A percentile compares a stretch with the other conserved stretches of the same genome.
Conservation (phyloP, 2,113 vertebrate species). For the Cardinalis cardinalis region DNA sequence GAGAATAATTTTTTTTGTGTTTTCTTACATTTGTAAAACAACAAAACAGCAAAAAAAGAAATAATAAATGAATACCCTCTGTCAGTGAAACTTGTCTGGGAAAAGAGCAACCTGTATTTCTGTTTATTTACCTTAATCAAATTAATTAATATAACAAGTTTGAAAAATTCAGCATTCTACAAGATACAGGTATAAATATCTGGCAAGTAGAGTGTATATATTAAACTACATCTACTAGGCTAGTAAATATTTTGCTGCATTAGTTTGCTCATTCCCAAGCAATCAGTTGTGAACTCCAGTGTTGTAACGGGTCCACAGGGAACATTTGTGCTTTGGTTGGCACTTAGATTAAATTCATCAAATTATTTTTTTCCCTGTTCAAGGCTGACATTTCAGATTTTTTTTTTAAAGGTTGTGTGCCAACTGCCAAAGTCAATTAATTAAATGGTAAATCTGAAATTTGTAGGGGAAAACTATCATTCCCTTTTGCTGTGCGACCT, state of each 20-base stretch:
- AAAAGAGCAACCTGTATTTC: background rate
- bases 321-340: constrained; percentile 63
- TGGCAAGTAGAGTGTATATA: background rate
- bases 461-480: background rate
- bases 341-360: constrained; percentile 53
- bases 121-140: constrained; percentile 35
- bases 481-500: background rate
- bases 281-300: constrained; percentile 29
- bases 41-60: background rate
- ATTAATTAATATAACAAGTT: constrained; percentile 33
- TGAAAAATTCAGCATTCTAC: background rate
- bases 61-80: background rate
- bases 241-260: constrained; percentile 23
- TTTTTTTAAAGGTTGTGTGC: constrained; percentile 39
- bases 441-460: constrained; percentile 40
- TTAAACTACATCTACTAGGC: constrained; percentile 1
- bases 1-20: background rate
- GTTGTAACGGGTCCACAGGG: constrained; percentile 30
- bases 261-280: constrained; percentile 41
- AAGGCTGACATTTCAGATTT: constrained; percentile 57
- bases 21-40: constrained; percentile 3
- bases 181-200: constrained; percentile 44
- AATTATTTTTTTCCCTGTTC: constrained; percentile 24
- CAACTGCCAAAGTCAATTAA: constrained; percentile 63
- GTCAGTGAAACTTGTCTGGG: background rate